phyloP scores from a whole-genome alignment of 2,113 vertebrate genomes.

The Leptodactylus fuscus region DNA sequence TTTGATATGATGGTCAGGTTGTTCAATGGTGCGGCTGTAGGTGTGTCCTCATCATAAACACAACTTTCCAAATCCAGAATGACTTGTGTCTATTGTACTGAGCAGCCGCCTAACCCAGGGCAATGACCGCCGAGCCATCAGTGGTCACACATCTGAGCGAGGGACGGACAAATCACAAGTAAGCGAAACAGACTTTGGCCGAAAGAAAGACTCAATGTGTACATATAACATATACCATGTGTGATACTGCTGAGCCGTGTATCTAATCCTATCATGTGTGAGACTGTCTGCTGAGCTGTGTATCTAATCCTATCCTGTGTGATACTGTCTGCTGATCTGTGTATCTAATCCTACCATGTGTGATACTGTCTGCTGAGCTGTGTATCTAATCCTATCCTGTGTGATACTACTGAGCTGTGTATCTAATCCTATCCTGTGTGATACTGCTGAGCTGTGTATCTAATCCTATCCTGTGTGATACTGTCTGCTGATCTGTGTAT shows the following conservation, averaged over 20 bases:
- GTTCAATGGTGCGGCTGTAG: neutral
- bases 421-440: neutral
- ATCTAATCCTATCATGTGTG: neutral
- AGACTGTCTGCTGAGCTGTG: neutral
- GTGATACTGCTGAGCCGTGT: neutral
- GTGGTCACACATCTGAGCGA: no score
- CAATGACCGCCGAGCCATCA: constrained; percentile 9
- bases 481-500: neutral
- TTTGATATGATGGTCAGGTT: no score
- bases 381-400: constrained; percentile 3
- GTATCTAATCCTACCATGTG: neutral
- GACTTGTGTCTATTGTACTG: neutral
- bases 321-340: neutral
- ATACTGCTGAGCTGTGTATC: constrained; percentile 1
- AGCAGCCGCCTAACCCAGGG: neutral
- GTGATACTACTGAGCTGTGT: neutral
- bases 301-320: neutral
- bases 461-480: neutral
- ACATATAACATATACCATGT: neutral
- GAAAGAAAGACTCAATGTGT: neutral
- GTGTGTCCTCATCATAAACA: neutral
- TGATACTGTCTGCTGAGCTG: neutral
- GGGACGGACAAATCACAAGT: neutral
- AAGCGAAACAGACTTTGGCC: constrained; percentile 33
- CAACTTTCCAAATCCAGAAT: neutral